These are phyloP conservation scores for Zenarchopterus dispar DNA, from an alignment of 2,797 vertebrate species.

Conservation along the genomic window DNA sequence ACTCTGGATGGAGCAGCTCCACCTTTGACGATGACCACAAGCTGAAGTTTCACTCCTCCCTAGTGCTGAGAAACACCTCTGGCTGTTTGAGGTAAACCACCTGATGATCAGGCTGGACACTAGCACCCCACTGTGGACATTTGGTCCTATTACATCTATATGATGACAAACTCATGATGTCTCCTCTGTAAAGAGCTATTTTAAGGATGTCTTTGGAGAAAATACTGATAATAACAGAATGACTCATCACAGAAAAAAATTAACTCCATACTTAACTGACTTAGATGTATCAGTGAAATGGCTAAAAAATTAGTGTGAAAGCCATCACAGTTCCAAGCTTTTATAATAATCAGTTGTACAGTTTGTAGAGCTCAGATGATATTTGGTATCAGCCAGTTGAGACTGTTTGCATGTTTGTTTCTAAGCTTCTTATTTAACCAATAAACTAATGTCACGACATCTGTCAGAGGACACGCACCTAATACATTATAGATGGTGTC, in stretches of 20 bases:
- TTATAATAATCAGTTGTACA: too few relatives aligned
- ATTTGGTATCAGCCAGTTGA: conserved; percentile 43
- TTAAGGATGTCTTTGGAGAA: not conserved
- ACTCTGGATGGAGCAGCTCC: conserved; percentile 96
- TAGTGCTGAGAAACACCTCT: conserved; percentile 94
- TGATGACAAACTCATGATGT: not conserved
- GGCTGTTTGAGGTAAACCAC: conserved; percentile 94
- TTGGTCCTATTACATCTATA: conserved; percentile 26
- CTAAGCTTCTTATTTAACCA: conserved; percentile 49
- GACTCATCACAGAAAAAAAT: not conserved
- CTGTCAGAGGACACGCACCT: conserved; percentile 55
- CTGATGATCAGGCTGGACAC: conserved; percentile 78
- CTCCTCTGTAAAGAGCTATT: not conserved
- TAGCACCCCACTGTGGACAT: conserved; percentile 62
- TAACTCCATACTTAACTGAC: too few relatives aligned
- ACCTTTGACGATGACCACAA: conserved; percentile 96
- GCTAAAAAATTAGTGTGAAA: too few relatives aligned
- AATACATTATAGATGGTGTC: conserved; percentile 63
- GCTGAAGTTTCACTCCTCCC: conserved; percentile 97
- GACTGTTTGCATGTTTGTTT: conserved; percentile 9
- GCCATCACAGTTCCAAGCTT: too few relatives aligned
- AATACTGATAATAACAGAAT: not conserved
- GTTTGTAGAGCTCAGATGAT: conserved; percentile 30
- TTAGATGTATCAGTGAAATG: too few relatives aligned
- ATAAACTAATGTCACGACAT: conserved; percentile 48